Percentiles rank a stretch among this genome's conserved stretches.
Conservation (phyloP, 2,113 vertebrate species). For the Odontophorus gujanensis region DNA sequence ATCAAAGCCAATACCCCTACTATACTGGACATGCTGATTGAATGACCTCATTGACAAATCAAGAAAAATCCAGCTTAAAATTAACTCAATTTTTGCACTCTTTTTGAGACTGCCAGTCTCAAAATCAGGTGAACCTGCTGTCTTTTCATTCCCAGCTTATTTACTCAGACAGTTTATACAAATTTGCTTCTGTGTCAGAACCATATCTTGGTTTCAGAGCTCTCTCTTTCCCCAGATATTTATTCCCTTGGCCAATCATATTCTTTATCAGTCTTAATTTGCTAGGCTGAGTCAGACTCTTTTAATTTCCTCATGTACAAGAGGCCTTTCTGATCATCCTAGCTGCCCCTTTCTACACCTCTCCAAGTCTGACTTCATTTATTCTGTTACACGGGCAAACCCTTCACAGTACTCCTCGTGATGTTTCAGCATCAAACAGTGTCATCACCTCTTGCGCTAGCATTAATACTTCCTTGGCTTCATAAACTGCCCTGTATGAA, state of each 20-base stretch:
- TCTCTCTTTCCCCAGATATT: not conserved
- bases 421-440: not conserved
- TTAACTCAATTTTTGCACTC: not conserved
- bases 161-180: not conserved
- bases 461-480: not conserved
- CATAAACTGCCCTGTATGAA: not conserved
- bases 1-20: not conserved
- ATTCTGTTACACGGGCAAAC: not conserved
- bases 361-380: not conserved
- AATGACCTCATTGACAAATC: not conserved
- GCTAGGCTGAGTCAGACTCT: not conserved
- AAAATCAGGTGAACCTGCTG: not conserved
- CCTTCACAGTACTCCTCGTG: not conserved
- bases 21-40: not conserved
- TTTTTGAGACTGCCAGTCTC: not conserved
- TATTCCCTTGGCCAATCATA: not conserved
- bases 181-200: not conserved
- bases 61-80: not conserved
- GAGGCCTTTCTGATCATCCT: not conserved
- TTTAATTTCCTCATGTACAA: not conserved
- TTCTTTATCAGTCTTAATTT: not conserved
- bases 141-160: not conserved
- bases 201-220: not conserved
- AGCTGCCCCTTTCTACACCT: not conserved
- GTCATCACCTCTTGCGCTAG: not conserved